Conservation (phyloP, 1,140 invertebrate species). For the Dendrolimus kikuchii region DNA sequence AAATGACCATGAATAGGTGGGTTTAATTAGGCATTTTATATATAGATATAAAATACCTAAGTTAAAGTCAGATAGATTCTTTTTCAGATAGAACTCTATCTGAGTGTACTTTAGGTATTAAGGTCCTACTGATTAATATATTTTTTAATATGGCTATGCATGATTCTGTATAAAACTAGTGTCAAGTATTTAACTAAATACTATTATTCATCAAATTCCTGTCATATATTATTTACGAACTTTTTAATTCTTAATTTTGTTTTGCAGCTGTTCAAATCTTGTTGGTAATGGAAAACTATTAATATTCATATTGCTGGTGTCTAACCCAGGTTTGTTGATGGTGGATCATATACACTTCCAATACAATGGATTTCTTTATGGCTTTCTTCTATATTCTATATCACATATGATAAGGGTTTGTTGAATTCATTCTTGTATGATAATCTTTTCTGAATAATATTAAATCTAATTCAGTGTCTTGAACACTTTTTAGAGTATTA, state of each 20-base stretch:
- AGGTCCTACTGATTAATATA: no score
- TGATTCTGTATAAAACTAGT: no score
- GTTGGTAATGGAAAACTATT: constrained; percentile 58
- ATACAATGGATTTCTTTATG: constrained; percentile 98
- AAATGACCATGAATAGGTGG: no score
- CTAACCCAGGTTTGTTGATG: constrained; percentile 92
- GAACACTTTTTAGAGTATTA: background rate
- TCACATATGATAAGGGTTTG: constrained; percentile 71
- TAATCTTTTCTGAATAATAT: no score
- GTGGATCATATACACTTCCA: constrained; percentile 99
- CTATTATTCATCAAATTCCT: constrained; percentile 1
- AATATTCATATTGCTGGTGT: constrained; percentile 74
- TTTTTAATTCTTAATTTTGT: constrained; percentile 1
- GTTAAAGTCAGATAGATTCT: no score
- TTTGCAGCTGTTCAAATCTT: constrained; percentile 46
- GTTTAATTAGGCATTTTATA: no score
- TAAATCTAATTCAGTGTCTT: background rate
- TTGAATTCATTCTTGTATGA: background rate
- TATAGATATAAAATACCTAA: no score
- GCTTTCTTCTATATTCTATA: constrained; percentile 92
- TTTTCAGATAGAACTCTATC: no score
- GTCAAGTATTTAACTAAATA: no score
- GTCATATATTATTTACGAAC: constrained; percentile 1
- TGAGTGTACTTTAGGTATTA: no score
- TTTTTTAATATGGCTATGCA: no score